phyloP scores from a whole-genome alignment of 2,113 vertebrate species.

The Gallinago paraguaiae region DNA sequence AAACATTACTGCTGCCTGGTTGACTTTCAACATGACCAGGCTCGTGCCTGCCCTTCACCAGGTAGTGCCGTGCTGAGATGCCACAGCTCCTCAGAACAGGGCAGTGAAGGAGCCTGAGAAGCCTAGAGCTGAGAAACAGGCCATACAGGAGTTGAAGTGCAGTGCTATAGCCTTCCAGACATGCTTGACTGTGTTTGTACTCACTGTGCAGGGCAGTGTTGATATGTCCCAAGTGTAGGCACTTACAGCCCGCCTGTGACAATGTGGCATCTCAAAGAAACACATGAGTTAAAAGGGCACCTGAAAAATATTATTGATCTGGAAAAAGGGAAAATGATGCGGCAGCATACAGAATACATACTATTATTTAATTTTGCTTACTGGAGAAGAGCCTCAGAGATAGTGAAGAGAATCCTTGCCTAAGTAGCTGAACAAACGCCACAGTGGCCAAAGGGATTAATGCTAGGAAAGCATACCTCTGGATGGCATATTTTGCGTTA shows the following conservation, averaged over 20 bases:
- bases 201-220: not conserved
- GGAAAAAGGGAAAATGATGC: not conserved
- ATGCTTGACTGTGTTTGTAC: not conserved
- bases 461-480: not conserved
- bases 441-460: not conserved
- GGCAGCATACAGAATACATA: rapidly evolving
- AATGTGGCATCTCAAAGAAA: not conserved
- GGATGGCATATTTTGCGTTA: not conserved
- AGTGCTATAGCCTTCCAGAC: not conserved
- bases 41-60: not conserved
- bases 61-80: not conserved
- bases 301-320: not conserved
- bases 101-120: not conserved
- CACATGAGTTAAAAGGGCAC: not conserved
- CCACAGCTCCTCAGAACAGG: not conserved
- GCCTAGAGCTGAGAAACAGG: not conserved
- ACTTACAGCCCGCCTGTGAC: not conserved
- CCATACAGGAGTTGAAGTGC: rapidly evolving
- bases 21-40: not conserved
- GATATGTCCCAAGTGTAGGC: not conserved
- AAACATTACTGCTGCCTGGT: not conserved
- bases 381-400: not conserved
- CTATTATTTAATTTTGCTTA: not conserved
- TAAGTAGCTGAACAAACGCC: not conserved
- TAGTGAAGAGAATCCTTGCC: not conserved